Conservation (phyloP, 2,113 vertebrate species). For the Lates calcarifer region DNA sequence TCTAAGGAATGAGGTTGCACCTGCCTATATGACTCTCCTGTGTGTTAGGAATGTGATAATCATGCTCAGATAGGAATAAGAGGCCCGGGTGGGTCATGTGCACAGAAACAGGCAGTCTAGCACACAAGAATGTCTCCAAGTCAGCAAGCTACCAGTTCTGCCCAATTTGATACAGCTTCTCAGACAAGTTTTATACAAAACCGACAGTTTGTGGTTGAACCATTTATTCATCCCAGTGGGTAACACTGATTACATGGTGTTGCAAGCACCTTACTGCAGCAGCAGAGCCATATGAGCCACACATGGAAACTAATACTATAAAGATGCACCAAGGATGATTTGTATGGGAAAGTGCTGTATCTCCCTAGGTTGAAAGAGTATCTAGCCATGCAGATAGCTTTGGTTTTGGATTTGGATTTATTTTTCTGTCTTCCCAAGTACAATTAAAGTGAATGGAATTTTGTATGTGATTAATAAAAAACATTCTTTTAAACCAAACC, state of each 20-base stretch:
- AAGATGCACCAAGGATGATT: constrained; percentile 15
- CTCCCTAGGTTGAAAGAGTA: neutral
- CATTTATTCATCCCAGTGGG: constrained; percentile 38
- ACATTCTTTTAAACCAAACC: neutral
- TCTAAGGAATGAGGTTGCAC: constrained; percentile 36
- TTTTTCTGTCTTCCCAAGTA: neutral
- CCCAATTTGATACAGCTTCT: constrained; percentile 19
- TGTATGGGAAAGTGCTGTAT: constrained; percentile 29
- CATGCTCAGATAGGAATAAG: constrained; percentile 1
- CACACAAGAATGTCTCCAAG: constrained; percentile 18
- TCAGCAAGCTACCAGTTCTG: constrained; percentile 53
- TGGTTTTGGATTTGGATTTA: neutral
- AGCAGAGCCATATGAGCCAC: constrained; percentile 52
- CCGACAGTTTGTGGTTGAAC: constrained; percentile 48
- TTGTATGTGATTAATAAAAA: neutral
- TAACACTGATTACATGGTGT: constrained; percentile 36
- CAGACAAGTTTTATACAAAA: constrained; percentile 32
- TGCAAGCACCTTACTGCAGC: constrained; percentile 56
- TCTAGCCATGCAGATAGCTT: neutral
- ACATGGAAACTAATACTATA: constrained; percentile 38
- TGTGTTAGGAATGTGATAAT: constrained; percentile 40
- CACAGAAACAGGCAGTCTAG: constrained; percentile 4
- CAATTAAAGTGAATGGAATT: neutral
- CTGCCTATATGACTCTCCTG: constrained; percentile 1
- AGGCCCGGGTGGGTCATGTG: neutral